Evolutionary conservation across 2,113 vertebrate genomes (phyloP).

Genomic region (Cebidichthys violaceus): DNA sequence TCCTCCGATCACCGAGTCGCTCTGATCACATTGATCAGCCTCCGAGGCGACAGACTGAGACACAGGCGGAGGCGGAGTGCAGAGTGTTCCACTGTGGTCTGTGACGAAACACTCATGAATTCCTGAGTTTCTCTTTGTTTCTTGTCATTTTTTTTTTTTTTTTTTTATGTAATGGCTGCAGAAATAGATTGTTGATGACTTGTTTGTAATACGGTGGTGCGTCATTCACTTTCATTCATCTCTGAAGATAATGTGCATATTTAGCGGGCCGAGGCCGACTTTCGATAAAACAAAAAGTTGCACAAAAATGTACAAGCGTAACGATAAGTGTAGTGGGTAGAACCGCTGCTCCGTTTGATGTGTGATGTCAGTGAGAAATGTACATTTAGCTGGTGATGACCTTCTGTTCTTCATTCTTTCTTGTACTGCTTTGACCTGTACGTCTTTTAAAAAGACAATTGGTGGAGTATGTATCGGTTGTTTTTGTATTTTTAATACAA

Average conservation of each 20-base stretch:
- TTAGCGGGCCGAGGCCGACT: slow-evolving; percentile 89
- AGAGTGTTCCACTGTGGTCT: slow-evolving; percentile 97
- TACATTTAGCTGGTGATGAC: slow-evolving; percentile 98
- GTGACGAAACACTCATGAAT: slow-evolving; percentile 87
- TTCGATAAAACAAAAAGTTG: slow-evolving; percentile 90
- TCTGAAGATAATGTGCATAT: slow-evolving; percentile 94
- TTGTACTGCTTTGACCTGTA: slow-evolving; percentile 99
- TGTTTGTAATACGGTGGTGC: slow-evolving; percentile 96
- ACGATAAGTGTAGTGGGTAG: slow-evolving; percentile 97
- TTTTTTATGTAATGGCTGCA: slow-evolving; percentile 84
- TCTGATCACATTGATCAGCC: slow-evolving; percentile 99
- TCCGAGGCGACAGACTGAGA: slow-evolving; percentile 88
- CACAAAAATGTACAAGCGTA: slow-evolving; percentile 97
- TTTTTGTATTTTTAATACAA: slow-evolving; percentile 99
- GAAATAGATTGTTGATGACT: slow-evolving; percentile 92
- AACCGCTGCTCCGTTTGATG: slow-evolving; percentile 95
- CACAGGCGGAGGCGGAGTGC: no score
- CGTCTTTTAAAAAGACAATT: slow-evolving; percentile 99
- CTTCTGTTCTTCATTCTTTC: slow-evolving; percentile 92
- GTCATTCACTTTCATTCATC: slow-evolving; percentile 92
- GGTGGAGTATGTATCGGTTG: slow-evolving; percentile 98
- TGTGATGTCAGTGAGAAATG: slow-evolving; percentile 99
- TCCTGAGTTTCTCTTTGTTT: slow-evolving; percentile 88
- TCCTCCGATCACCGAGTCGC: slow-evolving; percentile 88
- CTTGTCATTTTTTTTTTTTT: slow-evolving; percentile 84